Percentiles rank a stretch among this genome's conserved stretches.
phyloP scores from a whole-genome alignment of 2,888 invertebrate species.

The Cataglyphis albicans region DNA sequence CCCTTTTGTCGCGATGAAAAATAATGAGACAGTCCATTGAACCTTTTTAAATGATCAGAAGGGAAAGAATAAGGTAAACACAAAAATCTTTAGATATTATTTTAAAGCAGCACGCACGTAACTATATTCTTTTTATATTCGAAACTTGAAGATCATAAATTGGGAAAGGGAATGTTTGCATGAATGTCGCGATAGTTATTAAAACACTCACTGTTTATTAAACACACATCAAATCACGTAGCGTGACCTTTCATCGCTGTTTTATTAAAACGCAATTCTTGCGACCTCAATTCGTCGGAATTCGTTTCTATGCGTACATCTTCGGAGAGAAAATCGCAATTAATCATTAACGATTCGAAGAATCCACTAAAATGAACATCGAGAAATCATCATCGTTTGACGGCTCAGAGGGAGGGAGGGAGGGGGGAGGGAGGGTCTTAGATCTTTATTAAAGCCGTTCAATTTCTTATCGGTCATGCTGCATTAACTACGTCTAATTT shows the following conservation, averaged over 20 bases:
- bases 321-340: background rate
- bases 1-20: background rate
- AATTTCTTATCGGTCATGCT: slow-evolving; percentile 44
- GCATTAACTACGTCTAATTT: slow-evolving; percentile 48
- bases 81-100: background rate
- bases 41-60: background rate
- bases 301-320: background rate
- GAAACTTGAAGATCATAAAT: background rate
- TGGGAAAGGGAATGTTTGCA: background rate
- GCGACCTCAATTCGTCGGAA: background rate
- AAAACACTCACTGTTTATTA: too few relatives aligned
- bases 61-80: background rate
- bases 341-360: slow-evolving; percentile 1
- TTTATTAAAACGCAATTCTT: background rate
- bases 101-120: background rate
- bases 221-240: too few relatives aligned
- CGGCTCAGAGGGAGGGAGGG: background rate
- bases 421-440: background rate
- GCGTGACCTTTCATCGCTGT: background rate
- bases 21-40: background rate
- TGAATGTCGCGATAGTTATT: slow-evolving; percentile 11
- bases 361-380: slow-evolving; percentile 17
- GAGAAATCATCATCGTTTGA: slow-evolving; percentile 17
- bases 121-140: background rate
- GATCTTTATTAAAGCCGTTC: slow-evolving; percentile 47